Conservation (phyloP, 2,888 invertebrate genomes). For the Morpho deidamia region DNA sequence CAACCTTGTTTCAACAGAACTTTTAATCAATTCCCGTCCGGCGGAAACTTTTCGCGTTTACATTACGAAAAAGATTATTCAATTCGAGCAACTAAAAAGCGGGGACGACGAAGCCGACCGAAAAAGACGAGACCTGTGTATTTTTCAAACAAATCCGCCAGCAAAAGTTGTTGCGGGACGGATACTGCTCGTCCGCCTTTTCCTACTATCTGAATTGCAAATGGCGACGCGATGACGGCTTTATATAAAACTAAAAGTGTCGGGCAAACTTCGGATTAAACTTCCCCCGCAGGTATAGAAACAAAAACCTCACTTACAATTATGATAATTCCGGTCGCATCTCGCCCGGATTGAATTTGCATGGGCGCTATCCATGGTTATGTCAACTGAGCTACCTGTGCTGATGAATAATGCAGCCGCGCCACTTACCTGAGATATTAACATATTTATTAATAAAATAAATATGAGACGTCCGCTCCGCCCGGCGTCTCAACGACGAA, state of each 20-base stretch:
- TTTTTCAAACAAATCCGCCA: constrained; percentile 66
- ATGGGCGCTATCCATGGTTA: constrained; percentile 71
- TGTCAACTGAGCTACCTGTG: constrained; percentile 71
- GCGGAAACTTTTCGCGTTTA: constrained; percentile 27
- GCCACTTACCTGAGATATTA: constrained; percentile 73
- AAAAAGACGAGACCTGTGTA: constrained; percentile 55
- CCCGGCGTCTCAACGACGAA: constrained; percentile 39
- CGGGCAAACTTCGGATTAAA: constrained; percentile 75
- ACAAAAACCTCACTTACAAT: constrained; percentile 76
- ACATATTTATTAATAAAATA: constrained; percentile 79
- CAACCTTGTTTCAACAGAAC: constrained; percentile 19
- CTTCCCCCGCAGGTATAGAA: constrained; percentile 70
- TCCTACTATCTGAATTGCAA: constrained; percentile 75
- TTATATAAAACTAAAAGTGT: constrained; percentile 76
- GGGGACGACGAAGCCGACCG: constrained; percentile 37
- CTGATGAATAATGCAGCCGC: constrained; percentile 72
- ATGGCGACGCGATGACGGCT: constrained; percentile 68
- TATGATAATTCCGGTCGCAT: constrained; percentile 74
- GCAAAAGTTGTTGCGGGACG: constrained; percentile 59
- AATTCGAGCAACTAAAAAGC: constrained; percentile 62
- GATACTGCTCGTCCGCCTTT: constrained; percentile 60
- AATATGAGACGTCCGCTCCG: constrained; percentile 64
- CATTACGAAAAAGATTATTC: constrained; percentile 45
- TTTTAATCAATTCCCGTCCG: constrained; percentile 24
- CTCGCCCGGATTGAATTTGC: constrained; percentile 69